phyloP scores from a whole-genome alignment of 2,797 vertebrate species.

The Menidia menidia region DNA sequence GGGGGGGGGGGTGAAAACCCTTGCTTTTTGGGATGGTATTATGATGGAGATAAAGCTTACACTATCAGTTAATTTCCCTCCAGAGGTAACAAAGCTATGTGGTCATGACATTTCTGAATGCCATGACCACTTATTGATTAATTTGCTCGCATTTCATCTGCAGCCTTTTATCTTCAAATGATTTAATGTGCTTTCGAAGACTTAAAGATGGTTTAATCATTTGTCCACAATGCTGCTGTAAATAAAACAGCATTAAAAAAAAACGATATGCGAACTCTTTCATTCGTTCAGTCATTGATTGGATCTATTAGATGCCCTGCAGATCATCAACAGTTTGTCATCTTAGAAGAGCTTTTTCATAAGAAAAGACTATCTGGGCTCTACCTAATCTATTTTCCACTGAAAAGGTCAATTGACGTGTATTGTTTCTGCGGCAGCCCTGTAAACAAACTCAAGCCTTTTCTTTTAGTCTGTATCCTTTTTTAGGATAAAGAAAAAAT shows the following conservation, averaged over 20 bases:
- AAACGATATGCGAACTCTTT: conserved; percentile 10
- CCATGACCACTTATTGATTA: not conserved
- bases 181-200: no score
- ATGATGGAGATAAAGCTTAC: not conserved
- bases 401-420: not conserved
- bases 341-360: conserved; percentile 29
- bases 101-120: not conserved
- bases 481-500: not conserved
- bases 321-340: conserved; percentile 17
- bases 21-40: not conserved
- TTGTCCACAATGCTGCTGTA: not conserved
- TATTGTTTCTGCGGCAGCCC: conserved; percentile 11
- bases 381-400: conserved; percentile 14
- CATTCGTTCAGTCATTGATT: not conserved
- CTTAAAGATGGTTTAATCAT: no score
- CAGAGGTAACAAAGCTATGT: not conserved
- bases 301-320: conserved; percentile 8
- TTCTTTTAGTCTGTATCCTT: no score
- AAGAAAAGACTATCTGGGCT: conserved; percentile 15
- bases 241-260: conserved; percentile 1
- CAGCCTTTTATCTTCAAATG: no score
- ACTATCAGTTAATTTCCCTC: not conserved
- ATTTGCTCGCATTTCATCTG: not conserved
- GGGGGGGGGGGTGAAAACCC: not conserved
- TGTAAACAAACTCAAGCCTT: conserved; percentile 13